Evolutionary conservation across 2,797 vertebrate genomes (phyloP), one percentile per base, ranked within the genome.

Genomic region (Aulostomus chinensis): DNA sequence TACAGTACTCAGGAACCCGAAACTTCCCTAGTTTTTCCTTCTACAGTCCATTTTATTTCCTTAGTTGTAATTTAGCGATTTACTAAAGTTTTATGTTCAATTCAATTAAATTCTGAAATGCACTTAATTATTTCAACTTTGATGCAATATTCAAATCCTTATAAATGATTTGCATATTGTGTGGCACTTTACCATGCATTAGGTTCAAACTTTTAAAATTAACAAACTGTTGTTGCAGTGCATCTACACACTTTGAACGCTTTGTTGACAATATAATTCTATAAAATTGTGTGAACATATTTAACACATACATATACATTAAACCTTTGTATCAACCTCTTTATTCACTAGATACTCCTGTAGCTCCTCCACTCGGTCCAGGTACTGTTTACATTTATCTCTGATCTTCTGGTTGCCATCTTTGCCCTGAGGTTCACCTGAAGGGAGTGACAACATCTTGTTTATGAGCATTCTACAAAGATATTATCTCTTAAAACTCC

Each of bases 391-490:
- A 74, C 92, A 93, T 68, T 67, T 88, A 20, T 92, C 90, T 78
- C 91, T 79, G 74, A 93, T 92, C 83, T 88, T 92, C 85, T 93
- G 91, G 80, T 92, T 93, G 22, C 91, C 92, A n/a, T 90, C 90
- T 80, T 93, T 93, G 64, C 92, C 91, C 57, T 92, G 91, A n/a
- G 92, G 90, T 67, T 92, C 91, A 73, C 91, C 92, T 93, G 46
- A 71, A 57, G 40, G 21, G 46, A 68, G 38, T 8, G 17, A 77
- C 3, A 33, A 15, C n/a, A 60, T 58, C n/a, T 8, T 32, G 1
- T 32, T 61, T 46, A 46, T 31, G 14, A 12, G 1, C 2, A 47
- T 34, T 34, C 2, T 40, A n/a, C 11, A 16, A 8, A 20, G 16
- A 7, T n/a, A n/a, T n/a, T n/a, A n/a, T n/a, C n/a, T n/a, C n/a